These are phyloP conservation scores for Macaca mulatta DNA, from an alignment of 2,113 vertebrate genomes.

Conservation along the genomic window DNA sequence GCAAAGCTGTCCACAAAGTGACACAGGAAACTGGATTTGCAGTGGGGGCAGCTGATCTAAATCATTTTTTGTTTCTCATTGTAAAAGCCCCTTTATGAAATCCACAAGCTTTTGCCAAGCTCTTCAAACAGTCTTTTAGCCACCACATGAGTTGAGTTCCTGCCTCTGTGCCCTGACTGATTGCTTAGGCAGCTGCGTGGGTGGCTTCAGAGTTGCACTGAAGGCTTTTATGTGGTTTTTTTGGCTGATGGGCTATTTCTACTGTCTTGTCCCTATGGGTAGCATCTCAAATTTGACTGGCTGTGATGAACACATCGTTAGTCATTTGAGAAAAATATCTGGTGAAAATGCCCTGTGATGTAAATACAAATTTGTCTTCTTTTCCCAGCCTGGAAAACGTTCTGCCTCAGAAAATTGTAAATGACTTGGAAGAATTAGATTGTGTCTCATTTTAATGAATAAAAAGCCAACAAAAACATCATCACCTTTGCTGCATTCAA, in stretches of 20 bases:
- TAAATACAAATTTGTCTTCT: conserved; percentile 69
- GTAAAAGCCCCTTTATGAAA: conserved; percentile 76
- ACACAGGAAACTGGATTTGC: conserved; percentile 36
- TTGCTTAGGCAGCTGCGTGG: conserved; percentile 76
- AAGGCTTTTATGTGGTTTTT: conserved; percentile 83
- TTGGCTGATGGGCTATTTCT: conserved; percentile 79
- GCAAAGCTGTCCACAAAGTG: neutral
- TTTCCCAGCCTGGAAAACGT: conserved; percentile 68
- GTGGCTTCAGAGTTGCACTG: conserved; percentile 74
- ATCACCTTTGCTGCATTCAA: neutral
- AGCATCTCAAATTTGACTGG: conserved; percentile 79
- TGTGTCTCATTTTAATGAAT: neutral
- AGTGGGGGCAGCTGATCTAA: neutral
- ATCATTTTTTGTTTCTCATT: conserved; percentile 74
- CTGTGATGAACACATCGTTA: conserved; percentile 78
- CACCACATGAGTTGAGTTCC: conserved; percentile 67
- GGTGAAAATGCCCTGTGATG: conserved; percentile 72
- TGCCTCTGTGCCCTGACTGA: conserved; percentile 77
- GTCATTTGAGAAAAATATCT: conserved; percentile 73
- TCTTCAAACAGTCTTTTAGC: conserved; percentile 79
- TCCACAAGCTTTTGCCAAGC: conserved; percentile 69
- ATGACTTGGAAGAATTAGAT: conserved; percentile 42
- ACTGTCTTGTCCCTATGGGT: conserved; percentile 73
- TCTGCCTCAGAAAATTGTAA: conserved; percentile 45
- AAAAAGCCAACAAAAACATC: conserved; percentile 31